Evolutionary conservation across 1,140 invertebrate genomes (phyloP).

Genomic region (Gonioctena quinquepunctata): DNA sequence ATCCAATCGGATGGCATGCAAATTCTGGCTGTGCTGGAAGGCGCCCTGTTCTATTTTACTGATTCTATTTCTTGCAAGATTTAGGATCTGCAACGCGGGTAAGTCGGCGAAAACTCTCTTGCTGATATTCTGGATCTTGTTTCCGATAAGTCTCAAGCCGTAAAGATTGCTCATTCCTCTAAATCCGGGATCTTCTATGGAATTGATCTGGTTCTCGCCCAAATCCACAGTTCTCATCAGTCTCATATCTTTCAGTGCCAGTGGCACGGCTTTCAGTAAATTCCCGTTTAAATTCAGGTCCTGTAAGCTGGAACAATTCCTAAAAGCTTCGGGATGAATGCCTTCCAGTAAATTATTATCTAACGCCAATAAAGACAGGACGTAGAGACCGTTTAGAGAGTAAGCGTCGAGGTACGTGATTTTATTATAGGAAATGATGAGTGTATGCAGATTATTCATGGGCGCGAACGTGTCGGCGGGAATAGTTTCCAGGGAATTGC

Average conservation of each 20-base stretch:
- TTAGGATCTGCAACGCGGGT: conserved; percentile 83
- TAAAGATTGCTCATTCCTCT: conserved; percentile 78
- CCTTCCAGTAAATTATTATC: conserved; percentile 79
- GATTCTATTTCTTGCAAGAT: conserved; percentile 85
- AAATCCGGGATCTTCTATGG: conserved; percentile 78
- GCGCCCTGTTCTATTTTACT: conserved; percentile 78
- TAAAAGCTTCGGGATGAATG: conserved; percentile 79
- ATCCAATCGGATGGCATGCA: conserved; percentile 86
- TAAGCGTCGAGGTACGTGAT: conserved; percentile 76
- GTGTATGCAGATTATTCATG: conserved; percentile 81
- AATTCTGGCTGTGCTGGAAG: conserved; percentile 76
- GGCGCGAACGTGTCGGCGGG: conserved; percentile 79
- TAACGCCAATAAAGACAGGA: conserved; percentile 75
- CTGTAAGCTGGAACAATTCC: conserved; percentile 79
- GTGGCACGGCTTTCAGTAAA: conserved; percentile 75
- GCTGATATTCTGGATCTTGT: conserved; percentile 84
- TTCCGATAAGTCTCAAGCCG: conserved; percentile 83
- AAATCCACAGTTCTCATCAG: conserved; percentile 81
- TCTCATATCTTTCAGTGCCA: conserved; percentile 72
- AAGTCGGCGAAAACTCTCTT: conserved; percentile 79
- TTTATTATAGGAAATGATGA: conserved; percentile 79
- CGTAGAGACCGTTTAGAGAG: conserved; percentile 78
- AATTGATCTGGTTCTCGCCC: conserved; percentile 79
- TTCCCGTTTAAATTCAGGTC: conserved; percentile 88
- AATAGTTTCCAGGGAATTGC: conserved; percentile 79